phyloP scores from a whole-genome alignment of 2,113 vertebrate genomes.

The Anguilla rostrata region DNA sequence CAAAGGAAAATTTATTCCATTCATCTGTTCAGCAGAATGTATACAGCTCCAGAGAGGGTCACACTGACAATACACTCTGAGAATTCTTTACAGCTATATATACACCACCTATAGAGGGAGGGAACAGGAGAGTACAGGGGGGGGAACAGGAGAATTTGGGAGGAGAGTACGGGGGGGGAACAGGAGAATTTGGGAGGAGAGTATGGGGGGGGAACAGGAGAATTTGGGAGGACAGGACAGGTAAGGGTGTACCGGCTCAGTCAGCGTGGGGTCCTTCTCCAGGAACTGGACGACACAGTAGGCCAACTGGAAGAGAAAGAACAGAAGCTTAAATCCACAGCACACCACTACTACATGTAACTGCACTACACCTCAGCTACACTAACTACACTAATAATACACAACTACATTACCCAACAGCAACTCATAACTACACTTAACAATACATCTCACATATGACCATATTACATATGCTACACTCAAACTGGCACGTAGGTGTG shows the following conservation, averaged over 20 bases:
- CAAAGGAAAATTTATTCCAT: neutral
- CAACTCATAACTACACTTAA: too few relatives aligned
- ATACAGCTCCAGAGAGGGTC: neutral
- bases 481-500: too few relatives aligned
- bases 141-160: neutral
- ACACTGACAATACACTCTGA: neutral
- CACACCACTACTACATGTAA: too few relatives aligned
- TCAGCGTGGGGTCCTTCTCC: slow-evolving; percentile 96
- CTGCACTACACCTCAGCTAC: too few relatives aligned
- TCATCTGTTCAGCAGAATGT: neutral
- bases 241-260: slow-evolving; percentile 79
- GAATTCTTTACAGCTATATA: too few relatives aligned
- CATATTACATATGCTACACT: too few relatives aligned
- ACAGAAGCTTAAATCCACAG: neutral
- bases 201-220: neutral
- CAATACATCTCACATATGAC: neutral
- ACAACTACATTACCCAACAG: neutral
- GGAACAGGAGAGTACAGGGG: too few relatives aligned
- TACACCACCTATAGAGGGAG: too few relatives aligned
- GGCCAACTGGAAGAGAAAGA: slow-evolving; percentile 79
- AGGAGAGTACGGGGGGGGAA: too few relatives aligned
- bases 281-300: slow-evolving; percentile 99
- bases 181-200: too few relatives aligned
- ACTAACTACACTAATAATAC: neutral
- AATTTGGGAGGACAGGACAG: slow-evolving; percentile 37